Percentiles rank a stretch among this genome's conserved stretches.
phyloP scores from a whole-genome alignment of 2,888 invertebrate species.

The Carabus problematicus region DNA sequence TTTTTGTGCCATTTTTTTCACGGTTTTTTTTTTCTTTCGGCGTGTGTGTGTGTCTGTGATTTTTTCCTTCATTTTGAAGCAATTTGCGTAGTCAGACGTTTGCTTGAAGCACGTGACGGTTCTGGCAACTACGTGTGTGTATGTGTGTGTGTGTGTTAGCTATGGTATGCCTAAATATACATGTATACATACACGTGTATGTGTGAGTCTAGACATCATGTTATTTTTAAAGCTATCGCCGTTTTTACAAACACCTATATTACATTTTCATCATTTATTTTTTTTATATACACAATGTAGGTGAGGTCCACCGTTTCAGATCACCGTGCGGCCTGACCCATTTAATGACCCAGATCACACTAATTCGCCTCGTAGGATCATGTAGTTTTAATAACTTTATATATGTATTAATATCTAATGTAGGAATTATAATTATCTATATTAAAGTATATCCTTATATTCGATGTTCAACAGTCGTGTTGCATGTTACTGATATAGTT shows the following conservation, averaged over 20 bases:
- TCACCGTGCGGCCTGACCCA: too few species aligned
- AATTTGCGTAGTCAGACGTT: conserved; percentile 33
- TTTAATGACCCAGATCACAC: too few species aligned
- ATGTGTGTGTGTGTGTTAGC: conserved; percentile 3
- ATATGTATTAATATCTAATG: too few species aligned
- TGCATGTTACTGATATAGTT: too few species aligned
- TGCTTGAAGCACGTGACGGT: conserved; percentile 31
- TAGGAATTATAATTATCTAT: too few species aligned
- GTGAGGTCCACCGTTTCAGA: conserved; percentile 17
- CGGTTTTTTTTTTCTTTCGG: conserved; percentile 17
- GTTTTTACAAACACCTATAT: conserved; percentile 24
- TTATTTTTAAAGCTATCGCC: conserved; percentile 28
- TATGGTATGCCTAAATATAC: not conserved
- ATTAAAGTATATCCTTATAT: too few species aligned
- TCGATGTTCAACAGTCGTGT: too few species aligned
- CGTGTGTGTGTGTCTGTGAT: conserved; percentile 9
- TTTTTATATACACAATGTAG: conserved; percentile 35
- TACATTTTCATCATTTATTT: conserved; percentile 15
- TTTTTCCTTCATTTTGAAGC: conserved; percentile 30
- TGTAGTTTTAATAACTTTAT: too few species aligned
- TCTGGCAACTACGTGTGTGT: conserved; percentile 12
- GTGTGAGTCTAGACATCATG: conserved; percentile 29
- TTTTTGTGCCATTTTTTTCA: conserved; percentile 19
- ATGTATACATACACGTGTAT: not conserved
- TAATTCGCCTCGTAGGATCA: too few species aligned